Base-by-base conservation (phyloP, 2,888 invertebrate species). In the Nomada goodeniana region DNA sequence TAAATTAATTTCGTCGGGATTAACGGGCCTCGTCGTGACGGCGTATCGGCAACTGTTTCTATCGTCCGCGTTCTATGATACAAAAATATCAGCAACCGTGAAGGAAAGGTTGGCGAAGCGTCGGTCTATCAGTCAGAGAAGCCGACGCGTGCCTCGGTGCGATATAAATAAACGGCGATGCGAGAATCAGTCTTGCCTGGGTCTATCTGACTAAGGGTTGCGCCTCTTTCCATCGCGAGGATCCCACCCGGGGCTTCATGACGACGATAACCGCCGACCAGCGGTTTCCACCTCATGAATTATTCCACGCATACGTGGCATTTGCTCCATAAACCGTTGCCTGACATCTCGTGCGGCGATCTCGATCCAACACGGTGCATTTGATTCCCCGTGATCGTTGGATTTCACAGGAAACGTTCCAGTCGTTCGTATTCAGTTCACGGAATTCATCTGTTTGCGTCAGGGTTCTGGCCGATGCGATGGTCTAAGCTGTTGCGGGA, bases 261-360 rank as follows among this genome's bases (percentile, higher is more conserved):
- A 68, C 72, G 61, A 36, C 53, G 76, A 80, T 64, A 83, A 79
- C 74, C 75, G 74, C 74, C 73, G 73, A 61, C 75, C 75, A 71
- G 65, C 76, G 80, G 72, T 80, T 84, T 79, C 77, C 76, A 53
- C 44, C 80, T 87, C 85, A 88, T 88, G 89, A 83, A 88, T 88
- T 88, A 88, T 88, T 88, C 85, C 70, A 61, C 65, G 60, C 69
- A 71, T 82, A 78, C 75, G 57, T 67, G 73, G 76, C 69, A 73
- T 84, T 76, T 76, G 83, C 76, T 76, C 78, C 78, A 80, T 82
- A 82, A 79, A 75, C 74, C 65, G 70, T 68, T 70, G 68, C 44
- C 59, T 59, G 55, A 52, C 65, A 80, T 74, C 72, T 73, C 57
- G 60, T 60, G 60, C 57, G 63, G 80, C 64, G 80, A 84, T 85